phyloP scores from a whole-genome alignment of 1,140 invertebrate species.

The Condylostylus longicornis region DNA sequence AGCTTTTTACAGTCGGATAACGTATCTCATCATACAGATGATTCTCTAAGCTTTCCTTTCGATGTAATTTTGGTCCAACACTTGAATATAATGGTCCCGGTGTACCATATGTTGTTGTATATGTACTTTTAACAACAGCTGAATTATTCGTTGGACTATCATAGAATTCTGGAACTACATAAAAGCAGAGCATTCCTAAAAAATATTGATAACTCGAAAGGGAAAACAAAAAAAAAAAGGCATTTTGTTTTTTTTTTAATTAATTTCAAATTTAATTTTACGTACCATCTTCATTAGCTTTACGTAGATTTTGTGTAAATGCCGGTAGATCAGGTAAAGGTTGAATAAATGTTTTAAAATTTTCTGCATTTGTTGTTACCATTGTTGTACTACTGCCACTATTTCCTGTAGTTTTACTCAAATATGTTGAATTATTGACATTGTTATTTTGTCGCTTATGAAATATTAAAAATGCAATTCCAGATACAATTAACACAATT shows the following conservation, averaged over 20 bases:
- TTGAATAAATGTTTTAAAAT: slow-evolving; percentile 14
- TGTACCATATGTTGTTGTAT: slow-evolving; percentile 21
- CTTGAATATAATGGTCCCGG: slow-evolving; percentile 27
- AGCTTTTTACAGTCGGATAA: slow-evolving; percentile 12
- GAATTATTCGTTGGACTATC: slow-evolving; percentile 27
- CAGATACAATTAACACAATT: no score
- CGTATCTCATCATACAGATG: slow-evolving; percentile 29
- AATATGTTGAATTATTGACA: slow-evolving; percentile 14
- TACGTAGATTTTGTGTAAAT: slow-evolving; percentile 11
- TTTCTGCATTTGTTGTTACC: not conserved
- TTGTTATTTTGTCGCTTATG: slow-evolving; percentile 12
- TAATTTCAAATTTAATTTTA: slow-evolving; percentile 13
- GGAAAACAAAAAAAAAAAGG: slow-evolving; percentile 4
- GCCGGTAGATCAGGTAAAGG: slow-evolving; percentile 18
- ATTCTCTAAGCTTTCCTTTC: slow-evolving; percentile 25
- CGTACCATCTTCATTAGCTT: slow-evolving; percentile 28
- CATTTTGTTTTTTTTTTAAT: not conserved
- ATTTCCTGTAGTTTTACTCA: slow-evolving; percentile 14
- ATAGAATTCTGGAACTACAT: slow-evolving; percentile 21
- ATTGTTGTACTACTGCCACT: not conserved
- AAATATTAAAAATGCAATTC: no score
- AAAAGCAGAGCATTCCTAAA: not conserved
- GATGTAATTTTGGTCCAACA: slow-evolving; percentile 20
- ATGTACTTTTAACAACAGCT: slow-evolving; percentile 12
- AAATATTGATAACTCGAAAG: not conserved